Evolutionary conservation across 2,797 vertebrate species (phyloP).

Genomic region (Glossophaga mutica): DNA sequence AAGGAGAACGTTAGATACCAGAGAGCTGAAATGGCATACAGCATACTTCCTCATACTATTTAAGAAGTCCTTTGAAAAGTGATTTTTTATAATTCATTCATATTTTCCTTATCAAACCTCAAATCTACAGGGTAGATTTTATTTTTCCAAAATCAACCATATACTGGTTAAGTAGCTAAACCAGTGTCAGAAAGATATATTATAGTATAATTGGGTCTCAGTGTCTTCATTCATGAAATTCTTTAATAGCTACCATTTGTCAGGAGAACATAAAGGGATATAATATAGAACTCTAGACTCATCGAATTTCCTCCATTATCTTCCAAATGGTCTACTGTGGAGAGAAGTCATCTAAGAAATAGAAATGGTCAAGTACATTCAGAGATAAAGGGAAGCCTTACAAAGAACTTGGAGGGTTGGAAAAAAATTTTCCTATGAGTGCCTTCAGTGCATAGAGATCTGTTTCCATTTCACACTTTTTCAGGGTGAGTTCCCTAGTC

Average conservation of each 20-base stretch:
- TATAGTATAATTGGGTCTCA: neutral
- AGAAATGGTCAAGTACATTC: neutral
- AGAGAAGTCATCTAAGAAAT: neutral
- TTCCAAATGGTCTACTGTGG: neutral
- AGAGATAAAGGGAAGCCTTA: neutral
- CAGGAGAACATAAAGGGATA: neutral
- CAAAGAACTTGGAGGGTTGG: neutral
- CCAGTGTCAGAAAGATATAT: neutral
- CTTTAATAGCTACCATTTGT: neutral
- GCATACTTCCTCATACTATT: neutral
- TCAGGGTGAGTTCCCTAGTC: neutral
- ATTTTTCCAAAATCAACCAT: constrained; percentile 15
- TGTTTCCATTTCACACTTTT: neutral
- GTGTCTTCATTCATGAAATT: neutral
- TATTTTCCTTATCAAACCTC: neutral
- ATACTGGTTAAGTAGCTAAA: neutral
- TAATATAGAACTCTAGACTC: neutral
- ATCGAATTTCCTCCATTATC: neutral
- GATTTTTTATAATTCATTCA: neutral
- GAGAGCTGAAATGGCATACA: constrained; percentile 16
- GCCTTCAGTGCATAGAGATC: neutral
- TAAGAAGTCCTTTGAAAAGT: constrained; percentile 26
- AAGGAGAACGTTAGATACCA: neutral
- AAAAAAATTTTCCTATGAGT: neutral
- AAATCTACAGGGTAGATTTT: neutral